A percentile compares a stretch with the other conserved stretches of the same genome.
These are phyloP conservation scores for Pterocles orientalis DNA, from an alignment of 2,113 vertebrate species.

Conservation along the genomic window DNA sequence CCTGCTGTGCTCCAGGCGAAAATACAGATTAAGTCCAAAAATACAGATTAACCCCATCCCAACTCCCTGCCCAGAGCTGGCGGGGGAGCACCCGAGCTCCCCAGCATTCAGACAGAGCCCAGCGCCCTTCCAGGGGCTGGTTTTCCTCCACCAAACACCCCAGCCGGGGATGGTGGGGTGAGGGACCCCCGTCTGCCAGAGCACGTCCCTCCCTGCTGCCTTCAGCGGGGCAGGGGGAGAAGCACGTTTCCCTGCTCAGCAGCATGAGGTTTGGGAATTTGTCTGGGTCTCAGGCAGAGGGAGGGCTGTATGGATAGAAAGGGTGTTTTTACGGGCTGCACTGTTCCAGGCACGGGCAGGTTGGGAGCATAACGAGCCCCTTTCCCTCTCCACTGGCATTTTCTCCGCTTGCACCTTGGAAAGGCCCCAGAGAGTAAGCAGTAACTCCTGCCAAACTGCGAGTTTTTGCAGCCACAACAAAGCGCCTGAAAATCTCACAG, in stretches of 20 bases:
- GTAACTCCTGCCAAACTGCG: neutral
- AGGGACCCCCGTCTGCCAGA: neutral
- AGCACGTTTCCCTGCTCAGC: neutral
- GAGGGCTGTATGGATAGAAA: neutral
- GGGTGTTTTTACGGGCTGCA: neutral
- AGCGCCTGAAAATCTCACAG: neutral
- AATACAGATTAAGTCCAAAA: neutral
- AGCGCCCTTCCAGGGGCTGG: neutral
- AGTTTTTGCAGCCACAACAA: constrained; percentile 8
- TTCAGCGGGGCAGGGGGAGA: neutral
- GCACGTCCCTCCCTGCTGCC: neutral
- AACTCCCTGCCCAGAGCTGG: neutral
- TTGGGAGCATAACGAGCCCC: neutral
- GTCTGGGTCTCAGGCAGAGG: neutral
- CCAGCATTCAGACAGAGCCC: accelerated
- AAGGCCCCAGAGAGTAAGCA: constrained; percentile 8
- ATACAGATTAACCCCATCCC: neutral
- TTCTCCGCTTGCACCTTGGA: neutral
- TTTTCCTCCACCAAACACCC: neutral
- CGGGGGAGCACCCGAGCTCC: accelerated
- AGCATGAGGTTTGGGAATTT: neutral
- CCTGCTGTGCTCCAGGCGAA: neutral
- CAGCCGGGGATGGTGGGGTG: neutral
- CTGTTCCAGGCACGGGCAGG: neutral
- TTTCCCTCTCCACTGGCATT: neutral